phyloP scores from a whole-genome alignment of 30 jellyfish, hydroid and myxozoan genomes.

The Turritopsis rubra region DNA sequence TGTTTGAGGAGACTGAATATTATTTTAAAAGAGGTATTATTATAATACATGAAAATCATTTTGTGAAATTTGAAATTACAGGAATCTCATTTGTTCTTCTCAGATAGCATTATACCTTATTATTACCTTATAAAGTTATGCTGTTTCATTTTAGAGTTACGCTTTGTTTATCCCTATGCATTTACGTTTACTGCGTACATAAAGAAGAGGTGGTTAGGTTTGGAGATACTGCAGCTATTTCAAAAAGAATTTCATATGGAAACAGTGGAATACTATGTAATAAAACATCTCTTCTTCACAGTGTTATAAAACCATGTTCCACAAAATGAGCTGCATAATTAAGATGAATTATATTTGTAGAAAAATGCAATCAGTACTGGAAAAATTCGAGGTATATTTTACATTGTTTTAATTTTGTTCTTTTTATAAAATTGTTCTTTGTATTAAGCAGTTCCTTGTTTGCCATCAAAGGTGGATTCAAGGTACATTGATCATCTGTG shows the following conservation, averaged over 20 bases:
- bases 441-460: too few species aligned
- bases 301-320: neutral
- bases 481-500: too few species aligned
- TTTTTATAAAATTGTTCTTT: too few species aligned
- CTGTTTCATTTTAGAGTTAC: conserved; percentile 57
- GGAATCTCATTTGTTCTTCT: too few species aligned
- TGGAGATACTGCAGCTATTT: conserved; percentile 51
- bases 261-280: conserved; percentile 60
- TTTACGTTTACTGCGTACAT: conserved; percentile 79
- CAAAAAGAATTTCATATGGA: conserved; percentile 85
- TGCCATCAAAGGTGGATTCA: too few species aligned
- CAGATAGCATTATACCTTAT: too few species aligned
- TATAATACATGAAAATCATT: too few species aligned
- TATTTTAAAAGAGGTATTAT: conserved; percentile 35
- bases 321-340: neutral
- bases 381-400: conserved; percentile 49
- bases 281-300: neutral
- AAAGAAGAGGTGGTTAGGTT: conserved; percentile 88
- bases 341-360: conserved; percentile 12
- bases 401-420: too few species aligned
- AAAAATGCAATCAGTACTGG: conserved; percentile 64
- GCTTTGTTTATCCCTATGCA: conserved; percentile 72
- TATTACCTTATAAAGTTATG: too few species aligned
- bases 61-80: too few species aligned
- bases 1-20: conserved; percentile 73